Conservation (phyloP, 2,797 vertebrate genomes). For the Gobio occitaniae region DNA sequence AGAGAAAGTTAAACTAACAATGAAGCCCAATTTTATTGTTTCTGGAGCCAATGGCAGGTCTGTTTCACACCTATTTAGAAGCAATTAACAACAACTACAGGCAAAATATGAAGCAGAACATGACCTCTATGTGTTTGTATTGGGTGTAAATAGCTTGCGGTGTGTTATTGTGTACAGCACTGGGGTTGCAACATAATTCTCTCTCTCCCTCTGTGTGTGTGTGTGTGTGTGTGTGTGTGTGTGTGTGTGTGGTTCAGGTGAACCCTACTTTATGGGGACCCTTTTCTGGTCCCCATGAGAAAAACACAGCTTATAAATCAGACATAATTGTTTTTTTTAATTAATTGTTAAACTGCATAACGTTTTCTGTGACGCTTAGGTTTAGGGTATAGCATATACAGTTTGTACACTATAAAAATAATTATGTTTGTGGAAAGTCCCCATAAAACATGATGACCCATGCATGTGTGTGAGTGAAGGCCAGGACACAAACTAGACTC, state of each 20-base stretch:
- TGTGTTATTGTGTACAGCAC: neutral
- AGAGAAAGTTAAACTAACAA: neutral
- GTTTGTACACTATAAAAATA: no score
- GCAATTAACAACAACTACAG: constrained; percentile 37
- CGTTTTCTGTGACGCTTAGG: no score
- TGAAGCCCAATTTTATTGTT: constrained; percentile 23
- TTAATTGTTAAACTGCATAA: no score
- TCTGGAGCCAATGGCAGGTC: constrained; percentile 4
- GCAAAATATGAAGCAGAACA: constrained; percentile 16
- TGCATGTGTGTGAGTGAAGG: neutral
- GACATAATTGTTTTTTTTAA: no score
- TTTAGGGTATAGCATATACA: no score
- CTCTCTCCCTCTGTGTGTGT: neutral
- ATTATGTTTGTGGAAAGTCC: neutral
- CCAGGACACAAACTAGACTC: constrained; percentile 37
- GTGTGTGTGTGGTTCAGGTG: no score
- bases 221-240: no score
- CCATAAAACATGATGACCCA: no score
- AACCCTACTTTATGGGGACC: no score
- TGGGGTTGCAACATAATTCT: neutral
- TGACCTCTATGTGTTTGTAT: constrained; percentile 14
- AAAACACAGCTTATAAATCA: no score
- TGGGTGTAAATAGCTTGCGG: constrained; percentile 28
- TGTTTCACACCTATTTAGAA: constrained; percentile 36
- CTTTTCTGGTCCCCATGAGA: no score